These are phyloP conservation scores for Aelia acuminata DNA, from an alignment of 2,888 invertebrate species.

Conservation along the genomic window DNA sequence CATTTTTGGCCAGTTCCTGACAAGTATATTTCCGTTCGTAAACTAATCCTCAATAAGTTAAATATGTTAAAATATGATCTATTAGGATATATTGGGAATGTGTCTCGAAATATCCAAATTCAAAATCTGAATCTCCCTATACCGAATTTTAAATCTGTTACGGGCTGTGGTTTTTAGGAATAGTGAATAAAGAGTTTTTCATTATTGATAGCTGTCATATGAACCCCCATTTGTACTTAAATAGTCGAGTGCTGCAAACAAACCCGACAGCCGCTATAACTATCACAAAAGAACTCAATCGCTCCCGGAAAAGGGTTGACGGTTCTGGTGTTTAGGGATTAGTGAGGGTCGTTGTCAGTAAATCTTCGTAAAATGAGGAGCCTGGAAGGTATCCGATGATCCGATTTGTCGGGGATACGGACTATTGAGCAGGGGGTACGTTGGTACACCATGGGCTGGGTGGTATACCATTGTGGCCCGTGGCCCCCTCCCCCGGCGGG, in stretches of 20 bases:
- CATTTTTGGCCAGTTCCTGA: too few species aligned
- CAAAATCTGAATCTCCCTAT: too few species aligned
- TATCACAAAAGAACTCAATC: constrained; percentile 13
- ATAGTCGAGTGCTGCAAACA: constrained; percentile 17
- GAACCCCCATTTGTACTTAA: neutral
- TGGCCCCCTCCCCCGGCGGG: neutral
- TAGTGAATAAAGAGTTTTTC: neutral
- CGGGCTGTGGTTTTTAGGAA: neutral
- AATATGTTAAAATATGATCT: too few species aligned
- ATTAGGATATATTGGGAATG: too few species aligned
- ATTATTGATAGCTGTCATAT: neutral
- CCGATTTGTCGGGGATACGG: constrained; percentile 43
- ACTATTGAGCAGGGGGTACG: constrained; percentile 4
- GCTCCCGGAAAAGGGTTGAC: neutral
- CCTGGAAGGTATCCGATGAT: constrained; percentile 15
- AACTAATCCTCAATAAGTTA: too few species aligned
- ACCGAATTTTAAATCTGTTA: too few species aligned
- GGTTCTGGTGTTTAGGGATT: neutral
- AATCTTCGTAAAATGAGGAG: constrained; percentile 6
- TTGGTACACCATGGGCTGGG: neutral
- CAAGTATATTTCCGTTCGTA: too few species aligned
- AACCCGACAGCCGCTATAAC: neutral
- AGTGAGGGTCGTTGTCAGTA: constrained; percentile 33
- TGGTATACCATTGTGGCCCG: neutral
- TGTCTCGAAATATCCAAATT: too few species aligned